Base-by-base conservation (phyloP, 2,797 vertebrate genomes). In the Gymnodraco acuticeps region DNA sequence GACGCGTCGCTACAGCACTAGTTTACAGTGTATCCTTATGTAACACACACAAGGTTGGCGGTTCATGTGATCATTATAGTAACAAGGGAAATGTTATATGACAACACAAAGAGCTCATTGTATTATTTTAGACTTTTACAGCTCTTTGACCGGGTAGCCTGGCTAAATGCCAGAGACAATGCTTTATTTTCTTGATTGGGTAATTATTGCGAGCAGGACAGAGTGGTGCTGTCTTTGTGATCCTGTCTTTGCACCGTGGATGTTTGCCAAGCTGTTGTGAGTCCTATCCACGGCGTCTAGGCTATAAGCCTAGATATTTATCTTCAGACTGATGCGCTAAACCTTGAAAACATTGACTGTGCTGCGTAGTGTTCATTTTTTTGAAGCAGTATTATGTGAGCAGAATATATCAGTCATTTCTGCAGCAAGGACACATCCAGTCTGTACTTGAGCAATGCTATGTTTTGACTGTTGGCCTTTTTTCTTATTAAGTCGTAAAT, bases 161-260 rank as follows among this genome's bases (percentile, higher is more conserved):
- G 12, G 64, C 75, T 55, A 66, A 62, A 85, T 74, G 56, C 75
- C 82, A 70, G 52, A 68, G 48, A 74, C 46, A 72, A 74, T 56
- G 11, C 38, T 38, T 78, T 81, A 87, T 77, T 50, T n/a, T 46
- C 69, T 42, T 69, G 73, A 85, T 79, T 70, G 55, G 75, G 43
- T 80, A 52, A 74, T 83, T 80, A 69, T 58, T 23, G 23, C 48
- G 19, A 72, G 75, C 52, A 47, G 68, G 77, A 77, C 19, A 10
- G 71, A 73, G 20, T 10, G 15, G 23, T 73, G 52, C 38, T 58
- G n/a, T 78, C 61, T 73, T 75, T 64, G 19, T 54, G 20, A 41
- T 67, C 73, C 56, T 33, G 19, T 54, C 58, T 78, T 42, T 84
- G 45, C 58, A 47, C 11, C 38, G 12, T 63, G 7, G 53, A 54